These are phyloP conservation scores for Elaphurus davidianus DNA, from an alignment of 2,113 vertebrate genomes.

Conservation along the genomic window DNA sequence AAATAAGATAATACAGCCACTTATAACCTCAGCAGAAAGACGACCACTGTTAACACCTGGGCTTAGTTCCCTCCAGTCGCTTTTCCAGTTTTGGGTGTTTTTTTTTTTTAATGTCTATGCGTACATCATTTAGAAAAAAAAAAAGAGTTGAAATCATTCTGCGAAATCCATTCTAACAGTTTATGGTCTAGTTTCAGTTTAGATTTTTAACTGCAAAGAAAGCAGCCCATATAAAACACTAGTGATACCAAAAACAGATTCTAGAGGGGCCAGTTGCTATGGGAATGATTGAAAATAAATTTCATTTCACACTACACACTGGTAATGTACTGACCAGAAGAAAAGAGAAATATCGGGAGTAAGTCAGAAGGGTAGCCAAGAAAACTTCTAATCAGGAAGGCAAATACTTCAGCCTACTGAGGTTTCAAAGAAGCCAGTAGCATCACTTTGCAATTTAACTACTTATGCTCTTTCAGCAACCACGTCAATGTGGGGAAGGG, in stretches of 20 bases:
- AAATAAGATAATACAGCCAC: not conserved
- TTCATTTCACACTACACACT: conserved; percentile 43
- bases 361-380: conserved; percentile 43
- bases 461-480: not conserved
- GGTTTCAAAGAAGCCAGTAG: not conserved
- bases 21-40: not conserved
- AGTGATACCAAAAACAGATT: conserved; percentile 65
- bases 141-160: not conserved
- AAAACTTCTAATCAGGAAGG: conserved; percentile 24
- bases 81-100: not conserved
- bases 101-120: not conserved
- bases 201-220: conserved; percentile 28
- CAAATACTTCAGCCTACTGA: not conserved
- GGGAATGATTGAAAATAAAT: conserved; percentile 62
- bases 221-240: conserved; percentile 16
- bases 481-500: accelerated
- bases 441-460: not conserved
- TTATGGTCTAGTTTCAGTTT: conserved; percentile 38
- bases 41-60: not conserved
- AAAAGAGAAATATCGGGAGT: conserved; percentile 54
- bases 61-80: not conserved
- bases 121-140: not conserved
- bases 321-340: conserved; percentile 67
- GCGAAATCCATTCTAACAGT: conserved; percentile 50
- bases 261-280: conserved; percentile 54